A percentile compares a stretch with the other conserved stretches of the same genome.
Conservation (phyloP, 2,888 invertebrate genomes). For the Pardosa pseudoannulata region DNA sequence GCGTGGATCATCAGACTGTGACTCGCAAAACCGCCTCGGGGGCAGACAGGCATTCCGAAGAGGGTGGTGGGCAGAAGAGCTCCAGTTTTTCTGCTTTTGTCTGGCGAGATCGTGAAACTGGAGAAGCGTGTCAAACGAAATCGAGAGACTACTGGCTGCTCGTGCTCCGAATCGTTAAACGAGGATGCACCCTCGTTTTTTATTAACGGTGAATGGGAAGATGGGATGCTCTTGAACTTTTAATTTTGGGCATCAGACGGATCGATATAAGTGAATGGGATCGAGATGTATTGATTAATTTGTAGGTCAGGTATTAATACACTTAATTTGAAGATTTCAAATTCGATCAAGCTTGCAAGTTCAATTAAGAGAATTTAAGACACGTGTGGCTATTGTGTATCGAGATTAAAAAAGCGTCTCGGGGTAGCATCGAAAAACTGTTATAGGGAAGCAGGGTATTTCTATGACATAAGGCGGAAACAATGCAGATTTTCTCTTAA, state of each 20-base stretch:
- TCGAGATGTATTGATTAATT: conserved; percentile 3
- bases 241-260: not conserved
- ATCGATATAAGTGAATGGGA: not conserved
- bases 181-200: conserved; percentile 4
- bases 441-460: too few relatives aligned
- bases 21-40: not conserved
- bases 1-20: not conserved
- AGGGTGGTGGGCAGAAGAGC: not conserved
- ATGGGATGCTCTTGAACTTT: not conserved
- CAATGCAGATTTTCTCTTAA: too few relatives aligned
- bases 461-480: too few relatives aligned
- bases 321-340: not conserved
- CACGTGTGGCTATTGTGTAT: too few relatives aligned
- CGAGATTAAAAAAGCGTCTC: too few relatives aligned
- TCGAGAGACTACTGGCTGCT: not conserved
- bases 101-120: not conserved
- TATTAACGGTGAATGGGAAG: not conserved
- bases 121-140: conserved; percentile 2
- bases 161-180: not conserved
- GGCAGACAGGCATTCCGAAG: too few relatives aligned
- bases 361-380: too few relatives aligned
- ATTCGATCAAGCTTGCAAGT: too few relatives aligned
- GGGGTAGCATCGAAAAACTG: too few relatives aligned
- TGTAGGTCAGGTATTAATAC: not conserved
- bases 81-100: not conserved